Base-by-base conservation (phyloP, 2,113 vertebrate species). In the Scartelaos histophorus region DNA sequence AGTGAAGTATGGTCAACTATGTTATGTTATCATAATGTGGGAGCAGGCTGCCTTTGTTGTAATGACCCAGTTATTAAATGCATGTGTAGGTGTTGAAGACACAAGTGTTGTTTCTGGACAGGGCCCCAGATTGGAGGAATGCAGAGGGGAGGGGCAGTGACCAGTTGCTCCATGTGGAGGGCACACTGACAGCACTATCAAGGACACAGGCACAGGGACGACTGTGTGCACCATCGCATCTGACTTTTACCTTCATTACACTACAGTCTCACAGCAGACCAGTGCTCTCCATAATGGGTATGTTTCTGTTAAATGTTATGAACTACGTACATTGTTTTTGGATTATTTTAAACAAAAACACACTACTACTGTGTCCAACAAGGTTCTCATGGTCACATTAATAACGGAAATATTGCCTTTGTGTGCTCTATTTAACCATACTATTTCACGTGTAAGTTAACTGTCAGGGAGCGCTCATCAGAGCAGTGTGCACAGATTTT, bases 21-120 rank as follows among this genome's bases (percentile, higher is more conserved):
- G 45, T 69, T 58, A 53, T 21, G 49, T 54, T 47, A n/a, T 70
- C 16, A 22, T 49, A 54, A 35, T 21, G 10, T 35, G 69, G 64
- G 73, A 77, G 56, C 56, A 65, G 64, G 12, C 15, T 24, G n/a
- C 17, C 65, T 13, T 65, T 24, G 22, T 53, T 2, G 71, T 70
- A 77, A 72, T 54, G 67, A 74, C 68, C 62, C 38, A 45, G 67
- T 74, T 85, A 73, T 81, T 74, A 69, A 45, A 76, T 22, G 67
- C 70, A 57, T 80, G 75, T 67, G 34, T 66, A 72, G 78, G 85
- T 82, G 85, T 81, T 83, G 66, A 85, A 82, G 67, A 82, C 80
- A 76, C 84, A 90, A 85, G 82, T 89, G 90, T 88, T 87, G 80
- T 87, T 88, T 82, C 78, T 91, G 86, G 81, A 89, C 73, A 29